Percentiles rank a stretch among this genome's conserved stretches.
Conservation (phyloP, 2,797 vertebrate species). For the Odontamblyopus lacepedii region DNA sequence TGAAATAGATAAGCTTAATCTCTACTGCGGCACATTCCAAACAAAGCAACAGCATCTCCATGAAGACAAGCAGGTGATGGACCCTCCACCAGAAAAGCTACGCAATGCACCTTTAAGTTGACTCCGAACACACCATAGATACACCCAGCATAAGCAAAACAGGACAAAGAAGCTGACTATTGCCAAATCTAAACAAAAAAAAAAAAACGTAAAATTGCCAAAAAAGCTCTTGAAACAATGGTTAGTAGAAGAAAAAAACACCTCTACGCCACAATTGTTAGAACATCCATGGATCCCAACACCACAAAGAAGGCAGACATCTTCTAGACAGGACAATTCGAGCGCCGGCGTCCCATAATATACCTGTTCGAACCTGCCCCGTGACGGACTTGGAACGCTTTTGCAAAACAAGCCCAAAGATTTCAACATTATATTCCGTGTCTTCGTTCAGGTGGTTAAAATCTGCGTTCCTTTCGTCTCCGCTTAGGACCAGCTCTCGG, state of each 20-base stretch:
- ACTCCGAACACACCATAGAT: neutral
- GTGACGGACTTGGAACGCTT: conserved; percentile 84
- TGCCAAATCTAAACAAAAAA: neutral
- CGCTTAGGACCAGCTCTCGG: conserved; percentile 82
- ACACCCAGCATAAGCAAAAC: neutral
- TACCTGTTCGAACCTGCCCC: conserved; percentile 91
- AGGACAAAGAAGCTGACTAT: neutral
- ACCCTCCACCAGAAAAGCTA: neutral
- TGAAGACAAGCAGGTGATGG: no score
- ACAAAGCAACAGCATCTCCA: no score
- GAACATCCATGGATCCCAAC: neutral
- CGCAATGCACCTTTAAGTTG: neutral
- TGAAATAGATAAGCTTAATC: no score
- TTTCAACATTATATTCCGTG: conserved; percentile 86
- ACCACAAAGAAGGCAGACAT: neutral
- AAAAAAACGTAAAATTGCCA: neutral
- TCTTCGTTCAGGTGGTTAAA: conserved; percentile 86
- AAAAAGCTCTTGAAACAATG: neutral
- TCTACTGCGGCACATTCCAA: no score
- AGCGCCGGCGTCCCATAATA: conserved; percentile 15
- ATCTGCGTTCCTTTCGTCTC: conserved; percentile 80
- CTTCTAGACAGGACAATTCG: conserved; percentile 15
- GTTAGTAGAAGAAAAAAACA: conserved; percentile 6
- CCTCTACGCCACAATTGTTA: conserved; percentile 4
- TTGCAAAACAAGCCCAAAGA: conserved; percentile 88